These are phyloP conservation scores for Trissolcus basalis DNA, from an alignment of 1,140 invertebrate species.

Conservation along the genomic window DNA sequence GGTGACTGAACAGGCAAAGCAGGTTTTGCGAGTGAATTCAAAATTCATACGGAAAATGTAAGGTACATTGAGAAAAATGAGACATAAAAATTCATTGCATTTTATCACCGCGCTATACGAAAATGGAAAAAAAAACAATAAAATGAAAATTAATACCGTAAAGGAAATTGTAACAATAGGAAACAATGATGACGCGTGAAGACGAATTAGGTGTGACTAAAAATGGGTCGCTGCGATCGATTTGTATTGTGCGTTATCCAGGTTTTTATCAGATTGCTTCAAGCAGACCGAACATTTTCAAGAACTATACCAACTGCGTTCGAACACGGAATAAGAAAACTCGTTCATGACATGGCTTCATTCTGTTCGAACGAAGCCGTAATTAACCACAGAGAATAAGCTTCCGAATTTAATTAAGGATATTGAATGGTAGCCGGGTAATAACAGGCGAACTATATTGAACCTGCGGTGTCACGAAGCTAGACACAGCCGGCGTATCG, in stretches of 20 bases:
- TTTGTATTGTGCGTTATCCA: slow-evolving; percentile 4
- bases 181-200: too few species aligned
- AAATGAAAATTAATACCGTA: too few species aligned
- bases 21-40: neutral
- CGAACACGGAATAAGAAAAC: slow-evolving; percentile 52
- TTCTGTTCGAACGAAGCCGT: slow-evolving; percentile 70
- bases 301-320: slow-evolving; percentile 30
- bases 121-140: too few species aligned
- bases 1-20: neutral
- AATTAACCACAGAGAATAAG: slow-evolving; percentile 77
- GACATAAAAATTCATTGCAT: neutral
- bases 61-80: neutral
- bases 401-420: slow-evolving; percentile 77
- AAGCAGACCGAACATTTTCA: slow-evolving; percentile 15
- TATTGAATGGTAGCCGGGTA: slow-evolving; percentile 75
- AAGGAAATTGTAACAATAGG: too few species aligned
- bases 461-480: slow-evolving; percentile 74
- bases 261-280: slow-evolving; percentile 16
- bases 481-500: slow-evolving; percentile 71
- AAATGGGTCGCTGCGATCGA: neutral
- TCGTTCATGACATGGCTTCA: slow-evolving; percentile 60
- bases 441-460: slow-evolving; percentile 75
- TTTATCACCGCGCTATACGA: neutral
- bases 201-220: too few species aligned
- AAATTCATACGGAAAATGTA: neutral